Evolutionary conservation across 2,797 vertebrate species (phyloP).

Genomic region (Antennarius maculatus): DNA sequence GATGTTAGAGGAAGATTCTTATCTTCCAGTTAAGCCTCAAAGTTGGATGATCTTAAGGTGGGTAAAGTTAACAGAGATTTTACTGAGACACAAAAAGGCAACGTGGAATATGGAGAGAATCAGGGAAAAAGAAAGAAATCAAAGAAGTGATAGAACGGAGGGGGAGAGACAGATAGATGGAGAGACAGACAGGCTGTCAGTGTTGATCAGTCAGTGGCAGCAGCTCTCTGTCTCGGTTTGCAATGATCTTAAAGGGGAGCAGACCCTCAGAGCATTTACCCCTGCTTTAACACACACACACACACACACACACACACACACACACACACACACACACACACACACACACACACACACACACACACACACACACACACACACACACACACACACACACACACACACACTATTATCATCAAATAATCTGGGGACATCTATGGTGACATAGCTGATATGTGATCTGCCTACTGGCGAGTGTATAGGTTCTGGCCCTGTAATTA

Average conservation of each 20-base stretch:
- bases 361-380: neutral
- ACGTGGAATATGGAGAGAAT: neutral
- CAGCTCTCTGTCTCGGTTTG: conserved; percentile 54
- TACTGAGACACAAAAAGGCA: neutral
- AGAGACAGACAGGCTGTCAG: conserved; percentile 59
- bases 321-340: neutral
- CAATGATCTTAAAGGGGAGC: conserved; percentile 37
- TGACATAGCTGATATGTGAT: conserved; percentile 20
- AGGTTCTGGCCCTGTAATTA: neutral
- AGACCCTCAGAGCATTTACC: conserved; percentile 22
- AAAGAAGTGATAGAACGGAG: conserved; percentile 14
- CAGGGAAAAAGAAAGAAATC: conserved; percentile 2
- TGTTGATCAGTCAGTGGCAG: conserved; percentile 59
- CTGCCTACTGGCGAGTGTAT: neutral
- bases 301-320: conserved; percentile 6
- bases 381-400: conserved; percentile 6
- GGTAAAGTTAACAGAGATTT: no score
- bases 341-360: conserved; percentile 6
- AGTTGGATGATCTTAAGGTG: no score
- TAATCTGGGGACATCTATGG: neutral
- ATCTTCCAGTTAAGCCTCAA: no score
- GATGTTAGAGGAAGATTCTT: no score
- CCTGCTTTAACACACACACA: neutral
- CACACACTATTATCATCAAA: neutral
- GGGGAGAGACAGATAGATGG: conserved; percentile 33